Base-by-base conservation (phyloP, 2,888 invertebrate genomes). In the Chalcosyrphus nemorum region DNA sequence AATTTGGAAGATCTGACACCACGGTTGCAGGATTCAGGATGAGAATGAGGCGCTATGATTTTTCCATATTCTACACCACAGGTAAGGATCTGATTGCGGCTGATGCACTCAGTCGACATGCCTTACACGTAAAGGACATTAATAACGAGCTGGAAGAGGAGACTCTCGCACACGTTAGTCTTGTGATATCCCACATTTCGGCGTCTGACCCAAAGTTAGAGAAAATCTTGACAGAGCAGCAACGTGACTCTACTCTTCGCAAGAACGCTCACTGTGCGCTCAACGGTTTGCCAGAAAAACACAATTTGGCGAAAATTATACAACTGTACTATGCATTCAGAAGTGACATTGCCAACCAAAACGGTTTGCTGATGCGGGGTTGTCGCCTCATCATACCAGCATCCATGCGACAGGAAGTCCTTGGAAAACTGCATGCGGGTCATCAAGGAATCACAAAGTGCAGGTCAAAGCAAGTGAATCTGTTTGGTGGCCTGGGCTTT, bases 401-500 rank as follows among this genome's bases (percentile, higher is more conserved):
- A 45, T 56, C 56, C 11, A 56, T 68, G 45, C 56, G 13, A 24
- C 45, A 57, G 35, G 56, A 57, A 19, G 41, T 70, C n/a, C 45
- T 47, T 3, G 57, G 57, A 6, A 57, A 57, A 57, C 45, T 70
- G 15, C 57, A 70, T 70, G 45, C 45, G 15, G 68, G 68, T 9
- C 56, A 45, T n/a, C 54, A 56, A 56, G 45, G 56, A 17, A 19
- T 68, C 2, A 32, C 45, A 56, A 45, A 68, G 43, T 32, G 29
- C 5, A 6, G 56, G 43, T 54, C 43, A 68, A 57, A 24, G 56
- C 21, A 11, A 13, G 24, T 0, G 68, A 68, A 57, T 57, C 56
- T 7, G 47, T 57, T 6, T 68, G 68, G 29, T 68, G 56, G 54
- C 21, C 70, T n/a, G 72, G 41, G 11, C 41, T 72, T 11, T 52